Evolutionary conservation across 1,140 invertebrate species (phyloP).

Genomic region (Bombus soroeensis): DNA sequence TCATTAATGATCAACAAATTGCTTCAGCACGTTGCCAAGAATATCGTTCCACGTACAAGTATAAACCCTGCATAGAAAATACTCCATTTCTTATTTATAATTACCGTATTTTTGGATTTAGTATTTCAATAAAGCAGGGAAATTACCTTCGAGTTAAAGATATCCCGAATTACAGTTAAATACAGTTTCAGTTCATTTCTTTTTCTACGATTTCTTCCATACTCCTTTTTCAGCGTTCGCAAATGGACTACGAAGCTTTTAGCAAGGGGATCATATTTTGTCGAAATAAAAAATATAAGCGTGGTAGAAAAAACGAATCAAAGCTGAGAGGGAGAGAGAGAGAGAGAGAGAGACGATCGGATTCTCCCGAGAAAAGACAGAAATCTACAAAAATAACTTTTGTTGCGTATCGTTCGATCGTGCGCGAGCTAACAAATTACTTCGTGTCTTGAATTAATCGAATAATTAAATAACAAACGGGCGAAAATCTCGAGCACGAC

Average conservation of each 20-base stretch:
- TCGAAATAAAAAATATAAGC: background rate
- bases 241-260: background rate
- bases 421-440: too few relatives aligned
- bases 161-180: background rate
- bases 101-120: background rate
- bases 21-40: background rate
- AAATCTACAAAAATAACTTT: too few relatives aligned
- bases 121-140: background rate
- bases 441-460: background rate
- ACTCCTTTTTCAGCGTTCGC: background rate
- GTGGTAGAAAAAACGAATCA: background rate
- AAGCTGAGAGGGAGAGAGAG: background rate
- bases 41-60: background rate
- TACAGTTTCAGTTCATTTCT: background rate
- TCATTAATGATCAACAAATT: background rate
- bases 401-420: background rate
- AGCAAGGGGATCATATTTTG: background rate
- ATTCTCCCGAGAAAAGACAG: background rate
- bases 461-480: conserved; percentile 3
- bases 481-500: background rate
- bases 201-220: background rate
- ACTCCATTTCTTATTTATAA: background rate
- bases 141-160: background rate
- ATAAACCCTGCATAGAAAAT: background rate
- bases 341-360: too few relatives aligned